A percentile compares a stretch with the other conserved stretches of the same genome.
Conservation (phyloP, 2,113 vertebrate genomes). For the Trichechus manatus region DNA sequence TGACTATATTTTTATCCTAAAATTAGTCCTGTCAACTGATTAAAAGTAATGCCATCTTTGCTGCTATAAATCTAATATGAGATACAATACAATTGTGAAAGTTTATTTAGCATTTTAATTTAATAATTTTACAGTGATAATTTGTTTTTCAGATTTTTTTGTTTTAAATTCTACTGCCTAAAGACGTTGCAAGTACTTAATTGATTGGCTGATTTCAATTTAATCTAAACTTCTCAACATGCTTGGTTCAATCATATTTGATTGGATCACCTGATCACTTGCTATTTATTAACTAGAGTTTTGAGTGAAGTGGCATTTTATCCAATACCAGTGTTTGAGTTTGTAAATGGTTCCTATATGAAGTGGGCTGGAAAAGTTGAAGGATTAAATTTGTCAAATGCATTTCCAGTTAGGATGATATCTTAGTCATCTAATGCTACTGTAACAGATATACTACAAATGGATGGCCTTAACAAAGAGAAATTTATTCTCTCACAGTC, state of each 20-base stretch:
- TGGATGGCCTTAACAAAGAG: too few species aligned
- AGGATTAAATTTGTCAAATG: neutral
- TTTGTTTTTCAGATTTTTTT: slow-evolving; percentile 7
- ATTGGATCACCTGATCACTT: neutral
- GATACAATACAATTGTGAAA: neutral
- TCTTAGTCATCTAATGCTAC: too few species aligned
- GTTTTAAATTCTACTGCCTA: neutral
- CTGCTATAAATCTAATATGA: slow-evolving; percentile 39
- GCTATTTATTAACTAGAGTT: slow-evolving; percentile 27
- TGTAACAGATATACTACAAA: too few species aligned
- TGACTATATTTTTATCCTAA: slow-evolving; percentile 54
- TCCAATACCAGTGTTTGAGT: slow-evolving; percentile 15
- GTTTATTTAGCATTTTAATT: slow-evolving; percentile 56
- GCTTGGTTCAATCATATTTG: slow-evolving; percentile 33
- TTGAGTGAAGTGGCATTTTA: slow-evolving; percentile 20
- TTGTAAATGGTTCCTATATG: neutral
- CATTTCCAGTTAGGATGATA: neutral
- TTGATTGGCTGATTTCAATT: slow-evolving; percentile 29
- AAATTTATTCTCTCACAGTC: too few species aligned
- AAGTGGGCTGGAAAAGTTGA: neutral
- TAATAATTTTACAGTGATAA: slow-evolving; percentile 39
- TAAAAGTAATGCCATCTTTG: slow-evolving; percentile 55
- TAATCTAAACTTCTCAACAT: neutral
- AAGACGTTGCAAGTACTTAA: neutral
- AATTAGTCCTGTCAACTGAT: slow-evolving; percentile 49